Evolutionary conservation across 2,888 invertebrate genomes (phyloP).

Genomic region (Dexiosoma caninum): DNA sequence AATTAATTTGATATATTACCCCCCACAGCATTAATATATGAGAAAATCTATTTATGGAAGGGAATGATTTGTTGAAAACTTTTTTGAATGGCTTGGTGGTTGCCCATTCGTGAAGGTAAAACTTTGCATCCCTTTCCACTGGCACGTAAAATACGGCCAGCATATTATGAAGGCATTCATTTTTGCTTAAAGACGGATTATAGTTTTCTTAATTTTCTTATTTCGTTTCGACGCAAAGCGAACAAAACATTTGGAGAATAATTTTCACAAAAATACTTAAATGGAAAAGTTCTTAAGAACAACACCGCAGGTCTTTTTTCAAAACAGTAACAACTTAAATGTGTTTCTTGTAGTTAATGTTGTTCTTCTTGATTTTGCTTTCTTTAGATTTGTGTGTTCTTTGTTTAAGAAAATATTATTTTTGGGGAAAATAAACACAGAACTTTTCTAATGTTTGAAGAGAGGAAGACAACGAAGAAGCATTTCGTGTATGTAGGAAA

Average conservation of each 20-base stretch:
- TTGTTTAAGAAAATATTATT: slow-evolving; percentile 30
- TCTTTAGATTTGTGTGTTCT: not conserved
- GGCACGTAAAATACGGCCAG: not conserved
- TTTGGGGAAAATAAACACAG: slow-evolving; percentile 7
- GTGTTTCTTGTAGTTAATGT: not conserved
- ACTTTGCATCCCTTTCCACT: not conserved
- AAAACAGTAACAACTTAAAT: not conserved
- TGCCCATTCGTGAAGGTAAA: not conserved
- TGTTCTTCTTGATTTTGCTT: not conserved
- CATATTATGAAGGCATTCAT: no score
- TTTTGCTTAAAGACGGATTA: slow-evolving; percentile 41
- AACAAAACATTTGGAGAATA: slow-evolving; percentile 20
- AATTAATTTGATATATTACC: no score
- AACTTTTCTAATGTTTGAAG: slow-evolving; percentile 17
- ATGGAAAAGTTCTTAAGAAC: slow-evolving; percentile 28
- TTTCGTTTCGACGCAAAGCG: not conserved
- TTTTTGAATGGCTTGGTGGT: no score
- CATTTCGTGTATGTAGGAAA: no score
- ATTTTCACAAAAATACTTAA: not conserved
- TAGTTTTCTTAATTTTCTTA: not conserved
- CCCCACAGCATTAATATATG: no score
- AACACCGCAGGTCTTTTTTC: slow-evolving; percentile 40
- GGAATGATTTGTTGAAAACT: no score
- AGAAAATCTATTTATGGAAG: no score
- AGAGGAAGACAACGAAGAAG: no score